Percentiles rank a stretch among this genome's conserved stretches.
Conservation (phyloP, 64 coral and sea anemone species). For the Orbicella faveolata region DNA sequence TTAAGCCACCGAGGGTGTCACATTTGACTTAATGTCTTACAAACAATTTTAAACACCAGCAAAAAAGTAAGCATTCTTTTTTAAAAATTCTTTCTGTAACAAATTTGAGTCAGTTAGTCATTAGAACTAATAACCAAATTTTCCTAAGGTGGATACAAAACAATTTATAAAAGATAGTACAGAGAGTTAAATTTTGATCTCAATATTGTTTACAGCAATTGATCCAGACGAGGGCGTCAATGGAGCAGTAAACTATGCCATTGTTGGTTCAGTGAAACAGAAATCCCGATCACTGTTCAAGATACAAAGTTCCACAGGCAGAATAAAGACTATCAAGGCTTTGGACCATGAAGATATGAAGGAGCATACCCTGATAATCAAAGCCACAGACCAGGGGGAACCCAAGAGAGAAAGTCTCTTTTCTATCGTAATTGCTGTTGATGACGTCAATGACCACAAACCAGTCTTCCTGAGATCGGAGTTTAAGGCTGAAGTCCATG, state of each 20-base stretch:
- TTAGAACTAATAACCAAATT: background rate
- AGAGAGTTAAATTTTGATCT: background rate
- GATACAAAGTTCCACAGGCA: constrained; percentile 56
- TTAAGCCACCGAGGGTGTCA: too few relatives aligned
- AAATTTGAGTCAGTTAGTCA: too few relatives aligned
- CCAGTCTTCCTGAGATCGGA: constrained; percentile 57
- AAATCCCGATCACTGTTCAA: constrained; percentile 70
- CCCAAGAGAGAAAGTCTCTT: constrained; percentile 50
- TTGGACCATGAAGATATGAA: constrained; percentile 78
- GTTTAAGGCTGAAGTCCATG: constrained; percentile 68
- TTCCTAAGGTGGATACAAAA: background rate
- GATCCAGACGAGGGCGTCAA: constrained; percentile 66
- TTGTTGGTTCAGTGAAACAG: constrained; percentile 58
- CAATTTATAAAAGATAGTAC: background rate
- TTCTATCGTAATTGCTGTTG: constrained; percentile 77
- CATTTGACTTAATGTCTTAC: too few relatives aligned
- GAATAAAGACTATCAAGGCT: constrained; percentile 52
- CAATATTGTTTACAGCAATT: constrained; percentile 38
- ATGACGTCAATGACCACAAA: constrained; percentile 88
- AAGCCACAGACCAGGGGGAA: constrained; percentile 57
- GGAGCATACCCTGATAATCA: constrained; percentile 71
- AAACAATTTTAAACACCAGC: too few relatives aligned
- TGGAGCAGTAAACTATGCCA: constrained; percentile 56
- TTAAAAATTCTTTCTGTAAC: too few relatives aligned
- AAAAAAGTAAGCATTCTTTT: too few relatives aligned